A percentile compares a stretch with the other conserved stretches of the same genome.
These are phyloP conservation scores for Cyclophora punctaria DNA, from an alignment of 2,888 invertebrate genomes.

Conservation along the genomic window DNA sequence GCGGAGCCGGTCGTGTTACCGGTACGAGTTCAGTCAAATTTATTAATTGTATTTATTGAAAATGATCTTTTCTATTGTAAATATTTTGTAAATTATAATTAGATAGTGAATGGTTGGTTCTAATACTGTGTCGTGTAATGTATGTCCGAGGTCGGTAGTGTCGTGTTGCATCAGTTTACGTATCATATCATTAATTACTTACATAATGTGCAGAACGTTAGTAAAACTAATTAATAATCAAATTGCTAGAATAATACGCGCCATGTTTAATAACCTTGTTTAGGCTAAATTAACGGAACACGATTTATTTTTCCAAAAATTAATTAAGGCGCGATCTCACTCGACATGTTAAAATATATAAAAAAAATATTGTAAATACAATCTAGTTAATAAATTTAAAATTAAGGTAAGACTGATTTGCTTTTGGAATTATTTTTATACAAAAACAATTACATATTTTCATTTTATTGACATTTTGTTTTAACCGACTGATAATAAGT, in stretches of 20 bases:
- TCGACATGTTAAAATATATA: conserved; percentile 22
- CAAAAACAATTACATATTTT: conserved; percentile 27
- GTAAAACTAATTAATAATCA: neutral
- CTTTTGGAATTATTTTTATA: conserved; percentile 44
- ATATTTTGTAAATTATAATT: conserved; percentile 64
- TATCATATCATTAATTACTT: neutral
- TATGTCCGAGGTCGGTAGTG: conserved; percentile 14
- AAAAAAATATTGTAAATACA: conserved; percentile 49
- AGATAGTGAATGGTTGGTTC: conserved; percentile 62
- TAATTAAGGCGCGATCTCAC: conserved; percentile 24
- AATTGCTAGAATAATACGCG: neutral
- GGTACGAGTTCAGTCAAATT: conserved; percentile 52
- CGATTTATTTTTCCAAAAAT: conserved; percentile 16
- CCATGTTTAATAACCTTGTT: neutral
- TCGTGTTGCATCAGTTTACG: conserved; percentile 9
- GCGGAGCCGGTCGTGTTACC: too few relatives aligned
- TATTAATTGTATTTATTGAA: conserved; percentile 54
- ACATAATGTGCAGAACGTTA: neutral
- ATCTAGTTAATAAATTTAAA: conserved; percentile 49
- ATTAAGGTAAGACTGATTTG: conserved; percentile 71
- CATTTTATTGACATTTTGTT: conserved; percentile 37
- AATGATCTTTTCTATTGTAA: conserved; percentile 53
- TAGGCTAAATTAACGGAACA: too few relatives aligned
- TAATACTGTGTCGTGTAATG: conserved; percentile 27
- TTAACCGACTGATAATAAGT: conserved; percentile 55